Base-by-base conservation (phyloP, 35 echinoderm and acorn worm genomes). In the Acanthaster planci region DNA sequence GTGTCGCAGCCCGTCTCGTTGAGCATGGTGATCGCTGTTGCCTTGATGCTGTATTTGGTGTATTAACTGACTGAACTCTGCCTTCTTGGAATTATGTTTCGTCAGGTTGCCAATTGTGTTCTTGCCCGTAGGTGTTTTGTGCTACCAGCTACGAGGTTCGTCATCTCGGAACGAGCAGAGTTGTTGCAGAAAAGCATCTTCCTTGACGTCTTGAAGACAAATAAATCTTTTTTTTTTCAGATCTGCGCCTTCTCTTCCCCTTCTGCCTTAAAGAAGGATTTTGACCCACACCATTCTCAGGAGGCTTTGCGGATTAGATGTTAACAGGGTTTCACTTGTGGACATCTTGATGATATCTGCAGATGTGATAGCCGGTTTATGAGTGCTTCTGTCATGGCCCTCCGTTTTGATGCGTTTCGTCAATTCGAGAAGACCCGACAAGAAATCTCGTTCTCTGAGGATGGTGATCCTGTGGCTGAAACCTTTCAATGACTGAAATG, bases 101-200 rank as follows among this genome's bases (percentile, higher is more conserved):
- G 86, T 91, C 84, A 80, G 81, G 31, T 68, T 75, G 14, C 55
- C 83, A 19, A 91, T 76, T 40, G 82, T 82, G 54, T 91, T 86
- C 15, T 40, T 52, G 4, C 76, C 89, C 8, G 86, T 2, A 3
- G 89, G 83, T 19, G 16, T 35, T 38, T 91, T 86, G 39, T 40
- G 39, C n/a, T 86, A 91, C 76, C 55, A 58, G 18, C 18, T 23
- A 58, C 26, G 55, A 23, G 55, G 18, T 23, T 58, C 55, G 55
- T 58, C 83, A 86, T 32, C 60, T 21, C 34, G 76, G 16, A 8
- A 37, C 34, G 30, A 17, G 40, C 76, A 86, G 30, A 84, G 89
- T 7, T 84, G 76, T 67, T 91, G 89, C 32, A 80, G 85, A 23
- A 86, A 86, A 39, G 9, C 44, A 5, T 80, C 19, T 35, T 40